phyloP scores from a whole-genome alignment of 1,140 invertebrate genomes.

The Neoseiulus cucumeris region DNA sequence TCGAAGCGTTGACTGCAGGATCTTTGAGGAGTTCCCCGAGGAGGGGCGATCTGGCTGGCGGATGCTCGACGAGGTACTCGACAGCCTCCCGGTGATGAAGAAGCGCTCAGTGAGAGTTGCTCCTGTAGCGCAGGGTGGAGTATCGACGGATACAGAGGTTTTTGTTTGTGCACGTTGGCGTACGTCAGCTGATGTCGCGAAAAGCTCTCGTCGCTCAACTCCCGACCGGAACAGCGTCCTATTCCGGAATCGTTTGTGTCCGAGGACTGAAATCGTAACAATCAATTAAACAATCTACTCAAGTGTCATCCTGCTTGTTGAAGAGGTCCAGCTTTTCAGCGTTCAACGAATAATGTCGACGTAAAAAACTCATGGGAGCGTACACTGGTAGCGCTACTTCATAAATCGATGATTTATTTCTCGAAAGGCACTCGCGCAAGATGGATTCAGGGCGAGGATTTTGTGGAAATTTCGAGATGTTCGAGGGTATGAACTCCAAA shows the following conservation, averaged over 20 bases:
- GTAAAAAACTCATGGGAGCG: too few species aligned
- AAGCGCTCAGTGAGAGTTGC: slow-evolving; percentile 1
- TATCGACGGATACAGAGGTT: slow-evolving; percentile 7
- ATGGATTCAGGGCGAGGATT: too few species aligned
- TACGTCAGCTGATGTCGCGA: slow-evolving; percentile 7
- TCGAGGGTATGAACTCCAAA: too few species aligned
- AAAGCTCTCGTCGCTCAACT: neutral
- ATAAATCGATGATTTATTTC: too few species aligned
- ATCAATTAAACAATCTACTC: too few species aligned
- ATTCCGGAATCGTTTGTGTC: neutral
- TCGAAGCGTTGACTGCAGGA: slow-evolving; percentile 3
- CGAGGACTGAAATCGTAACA: neutral
- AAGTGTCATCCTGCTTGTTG: neutral
- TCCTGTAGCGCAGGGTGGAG: slow-evolving; percentile 3
- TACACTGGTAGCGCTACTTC: too few species aligned
- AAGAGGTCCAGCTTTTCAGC: too few species aligned
- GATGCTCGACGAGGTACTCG: neutral
- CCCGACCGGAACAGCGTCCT: neutral
- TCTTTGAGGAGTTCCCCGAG: neutral
- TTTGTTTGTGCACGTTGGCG: neutral
- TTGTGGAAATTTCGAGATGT: too few species aligned
- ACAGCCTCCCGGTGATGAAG: neutral
- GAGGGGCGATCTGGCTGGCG: neutral
- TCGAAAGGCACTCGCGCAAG: too few species aligned
- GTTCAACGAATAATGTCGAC: too few species aligned